Base-by-base conservation (phyloP, 2,888 invertebrate species). In the Chaitophorus viminalis region DNA sequence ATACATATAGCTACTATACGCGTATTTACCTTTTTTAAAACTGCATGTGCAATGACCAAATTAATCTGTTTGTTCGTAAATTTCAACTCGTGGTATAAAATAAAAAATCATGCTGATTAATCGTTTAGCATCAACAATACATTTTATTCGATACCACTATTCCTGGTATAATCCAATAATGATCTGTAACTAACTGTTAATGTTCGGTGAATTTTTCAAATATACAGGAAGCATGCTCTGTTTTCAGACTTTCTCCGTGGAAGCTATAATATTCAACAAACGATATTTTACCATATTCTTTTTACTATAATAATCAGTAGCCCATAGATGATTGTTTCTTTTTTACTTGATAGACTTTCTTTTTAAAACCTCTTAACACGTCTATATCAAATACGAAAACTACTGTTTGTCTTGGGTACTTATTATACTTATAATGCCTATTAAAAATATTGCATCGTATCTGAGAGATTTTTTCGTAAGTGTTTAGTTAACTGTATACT, bases 121-220 rank as follows among this genome's bases (percentile, higher is more conserved):
- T 77, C 33, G 52, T 65, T 77, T 46, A 25, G 21, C 25, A 25
- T 33, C 9, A 36, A 36, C 60, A 36, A 60, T 81, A 46, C 54
- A 70, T 78, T 86, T 21, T 25, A 17, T 72, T 81, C 36, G 86
- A 72, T n/a, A 29, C 72, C 25, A 46, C 39, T 31, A 87, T 81
- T 54, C 39, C 72, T 39, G 8, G 29, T 25, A 29, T 86, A 78
- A 86, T 86, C 85, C 85, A 86, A 86, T 86, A 86, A 86, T 65
- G 77, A 70, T 54, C 78, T 86, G 85, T 78, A 86, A 72, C 85
- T 86, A 86, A 86, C 70, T 78, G 78, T 78, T 86, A 86, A 86
- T 86, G 78, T 87, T 87, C 86, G 54, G 60, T 87, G 79, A 79
- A 87, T 87, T 87, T 79, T 74, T 60, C 79, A 70, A 79, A 72